These are phyloP conservation scores for Frieseomelitta varia DNA, from an alignment of 1,140 invertebrate genomes.

Conservation along the genomic window DNA sequence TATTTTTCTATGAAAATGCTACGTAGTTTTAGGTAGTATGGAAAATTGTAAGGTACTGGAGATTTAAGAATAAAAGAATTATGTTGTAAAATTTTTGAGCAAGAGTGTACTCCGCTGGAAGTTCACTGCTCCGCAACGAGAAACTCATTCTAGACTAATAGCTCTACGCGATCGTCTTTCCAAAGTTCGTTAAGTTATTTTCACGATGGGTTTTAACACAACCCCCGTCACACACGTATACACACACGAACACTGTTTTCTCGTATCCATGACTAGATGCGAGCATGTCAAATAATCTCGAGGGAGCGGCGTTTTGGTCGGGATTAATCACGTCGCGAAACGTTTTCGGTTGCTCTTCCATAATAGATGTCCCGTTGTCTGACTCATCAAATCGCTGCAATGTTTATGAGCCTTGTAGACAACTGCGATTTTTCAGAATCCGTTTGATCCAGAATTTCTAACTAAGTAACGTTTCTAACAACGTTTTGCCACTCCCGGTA, in stretches of 20 bases:
- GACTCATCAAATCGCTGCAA: not conserved
- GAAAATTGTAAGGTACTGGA: no score
- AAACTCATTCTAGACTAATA: conserved; percentile 11
- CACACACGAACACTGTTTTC: not conserved
- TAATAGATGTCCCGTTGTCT: not conserved
- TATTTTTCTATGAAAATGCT: no score
- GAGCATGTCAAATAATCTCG: not conserved
- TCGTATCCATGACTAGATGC: not conserved
- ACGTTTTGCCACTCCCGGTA: not conserved
- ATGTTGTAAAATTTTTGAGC: no score
- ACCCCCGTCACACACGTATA: not conserved
- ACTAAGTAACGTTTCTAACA: not conserved
- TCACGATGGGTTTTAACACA: conserved; percentile 24
- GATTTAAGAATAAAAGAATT: no score
- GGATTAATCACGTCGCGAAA: not conserved
- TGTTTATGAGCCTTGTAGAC: not conserved
- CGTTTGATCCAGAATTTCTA: not conserved
- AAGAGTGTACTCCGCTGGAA: not conserved
- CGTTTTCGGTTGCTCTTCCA: not conserved
- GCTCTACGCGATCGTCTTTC: conserved; percentile 11
- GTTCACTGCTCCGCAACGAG: not conserved
- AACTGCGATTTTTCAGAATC: not conserved
- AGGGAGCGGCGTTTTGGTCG: not conserved
- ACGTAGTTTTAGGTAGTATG: no score
- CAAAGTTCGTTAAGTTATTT: conserved; percentile 43